These are phyloP conservation scores for Pristis pectinata DNA, from an alignment of 2,797 vertebrate genomes.

Conservation along the genomic window DNA sequence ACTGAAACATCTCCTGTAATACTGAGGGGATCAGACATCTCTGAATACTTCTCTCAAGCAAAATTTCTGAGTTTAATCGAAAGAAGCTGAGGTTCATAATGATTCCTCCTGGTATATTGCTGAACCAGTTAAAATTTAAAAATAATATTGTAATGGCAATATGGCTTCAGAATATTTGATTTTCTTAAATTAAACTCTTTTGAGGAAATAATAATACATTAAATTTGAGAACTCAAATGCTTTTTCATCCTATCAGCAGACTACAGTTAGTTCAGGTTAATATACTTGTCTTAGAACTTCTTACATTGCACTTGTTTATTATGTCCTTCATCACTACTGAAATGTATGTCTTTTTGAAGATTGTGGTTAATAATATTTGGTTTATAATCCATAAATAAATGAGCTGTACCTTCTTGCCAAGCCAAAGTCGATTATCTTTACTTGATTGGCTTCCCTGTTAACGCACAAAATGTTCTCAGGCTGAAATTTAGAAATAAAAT, in stretches of 20 bases:
- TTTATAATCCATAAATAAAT: not conserved
- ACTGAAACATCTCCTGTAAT: not conserved
- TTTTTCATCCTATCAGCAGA: not conserved
- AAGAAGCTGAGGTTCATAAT: not conserved
- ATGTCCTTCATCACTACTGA: not conserved
- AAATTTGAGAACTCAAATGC: not conserved
- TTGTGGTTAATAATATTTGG: not conserved
- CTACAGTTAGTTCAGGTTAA: not conserved
- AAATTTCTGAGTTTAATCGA: not conserved
- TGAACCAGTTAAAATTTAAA: not conserved
- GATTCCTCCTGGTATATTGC: not conserved
- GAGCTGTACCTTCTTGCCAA: constrained; percentile 82
- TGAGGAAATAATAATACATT: not conserved
- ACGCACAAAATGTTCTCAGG: constrained; percentile 97
- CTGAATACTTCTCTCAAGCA: not conserved
- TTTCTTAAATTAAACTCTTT: not conserved
- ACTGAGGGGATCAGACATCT: not conserved
- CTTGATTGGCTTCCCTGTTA: constrained; percentile 82
- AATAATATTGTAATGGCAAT: not conserved
- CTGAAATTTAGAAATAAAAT: constrained; percentile 53
- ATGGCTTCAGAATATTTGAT: not conserved
- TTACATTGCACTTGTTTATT: not conserved
- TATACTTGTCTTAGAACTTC: not conserved
- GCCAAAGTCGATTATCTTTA: constrained; percentile 98
- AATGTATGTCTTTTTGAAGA: not conserved